Evolutionary conservation across 2,888 invertebrate species (phyloP).

Genomic region (Chrysopilus asiliformis): DNA sequence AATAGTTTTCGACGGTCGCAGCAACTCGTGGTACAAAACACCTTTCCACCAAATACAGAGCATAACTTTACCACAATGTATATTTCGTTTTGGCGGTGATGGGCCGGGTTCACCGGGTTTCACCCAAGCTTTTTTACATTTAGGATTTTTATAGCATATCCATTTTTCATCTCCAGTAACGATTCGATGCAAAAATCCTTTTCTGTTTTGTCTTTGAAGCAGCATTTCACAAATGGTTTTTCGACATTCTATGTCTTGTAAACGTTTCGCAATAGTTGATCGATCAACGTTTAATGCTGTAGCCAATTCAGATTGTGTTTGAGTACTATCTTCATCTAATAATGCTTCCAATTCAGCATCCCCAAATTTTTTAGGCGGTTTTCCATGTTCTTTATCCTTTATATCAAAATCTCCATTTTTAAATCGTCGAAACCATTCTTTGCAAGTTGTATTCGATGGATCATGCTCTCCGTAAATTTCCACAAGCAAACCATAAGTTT

Average conservation of each 20-base stretch:
- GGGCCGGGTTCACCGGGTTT: slow-evolving; percentile 3
- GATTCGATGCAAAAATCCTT: slow-evolving; percentile 3
- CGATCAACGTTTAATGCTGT: slow-evolving; percentile 1
- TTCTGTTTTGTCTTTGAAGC: background rate
- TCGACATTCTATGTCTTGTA: slow-evolving; percentile 1
- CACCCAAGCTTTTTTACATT: slow-evolving; percentile 5
- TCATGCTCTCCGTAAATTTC: too few species aligned
- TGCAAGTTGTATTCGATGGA: too few species aligned
- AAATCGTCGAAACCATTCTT: slow-evolving; percentile 4
- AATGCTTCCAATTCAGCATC: slow-evolving; percentile 5
- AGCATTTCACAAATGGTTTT: background rate
- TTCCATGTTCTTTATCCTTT: slow-evolving; percentile 5
- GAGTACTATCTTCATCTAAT: slow-evolving; percentile 2
- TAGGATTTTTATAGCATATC: too few species aligned
- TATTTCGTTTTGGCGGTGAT: slow-evolving; percentile 3
- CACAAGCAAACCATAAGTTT: too few species aligned
- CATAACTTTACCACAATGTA: too few species aligned
- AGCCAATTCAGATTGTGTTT: slow-evolving; percentile 1
- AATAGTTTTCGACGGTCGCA: too few species aligned
- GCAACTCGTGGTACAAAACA: too few species aligned
- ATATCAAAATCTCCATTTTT: slow-evolving; percentile 5
- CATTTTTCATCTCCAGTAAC: too few species aligned
- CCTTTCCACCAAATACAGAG: slow-evolving; percentile 5
- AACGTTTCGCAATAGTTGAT: background rate
- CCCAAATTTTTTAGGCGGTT: slow-evolving; percentile 6